A percentile compares a stretch with the other conserved stretches of the same genome.
phyloP scores from a whole-genome alignment of 2,113 vertebrate species.

The Trachemys scripta region DNA sequence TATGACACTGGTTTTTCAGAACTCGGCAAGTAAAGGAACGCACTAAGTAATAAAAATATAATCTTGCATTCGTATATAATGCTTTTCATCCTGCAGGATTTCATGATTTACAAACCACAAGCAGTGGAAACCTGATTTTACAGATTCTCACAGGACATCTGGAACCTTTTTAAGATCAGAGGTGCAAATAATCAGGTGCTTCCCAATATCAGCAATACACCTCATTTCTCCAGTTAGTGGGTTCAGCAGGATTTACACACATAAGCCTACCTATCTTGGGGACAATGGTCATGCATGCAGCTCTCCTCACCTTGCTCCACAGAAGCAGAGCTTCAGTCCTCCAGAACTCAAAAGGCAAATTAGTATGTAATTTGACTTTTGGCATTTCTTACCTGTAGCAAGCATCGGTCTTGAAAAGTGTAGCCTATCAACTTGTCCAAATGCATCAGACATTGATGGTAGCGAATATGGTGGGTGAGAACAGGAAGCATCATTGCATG shows the following conservation, averaged over 20 bases:
- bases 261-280: neutral
- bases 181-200: neutral
- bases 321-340: neutral
- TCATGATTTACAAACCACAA: neutral
- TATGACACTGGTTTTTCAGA: neutral
- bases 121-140: neutral
- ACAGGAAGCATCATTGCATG: constrained; percentile 99
- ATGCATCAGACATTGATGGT: constrained; percentile 98
- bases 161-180: neutral
- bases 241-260: neutral
- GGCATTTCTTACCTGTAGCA: constrained; percentile 90
- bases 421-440: constrained; percentile 96
- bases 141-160: neutral
- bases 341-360: neutral
- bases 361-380: neutral
- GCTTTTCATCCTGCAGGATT: neutral
- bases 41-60: neutral
- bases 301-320: no score
- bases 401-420: constrained; percentile 94
- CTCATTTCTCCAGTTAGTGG: neutral
- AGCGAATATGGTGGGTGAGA: constrained; percentile 99
- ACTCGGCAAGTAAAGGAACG: neutral
- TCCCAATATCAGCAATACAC: neutral
- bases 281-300: neutral
- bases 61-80: neutral